These are phyloP conservation scores for Oceanites oceanicus DNA, from an alignment of 2,113 vertebrate species.

Conservation along the genomic window DNA sequence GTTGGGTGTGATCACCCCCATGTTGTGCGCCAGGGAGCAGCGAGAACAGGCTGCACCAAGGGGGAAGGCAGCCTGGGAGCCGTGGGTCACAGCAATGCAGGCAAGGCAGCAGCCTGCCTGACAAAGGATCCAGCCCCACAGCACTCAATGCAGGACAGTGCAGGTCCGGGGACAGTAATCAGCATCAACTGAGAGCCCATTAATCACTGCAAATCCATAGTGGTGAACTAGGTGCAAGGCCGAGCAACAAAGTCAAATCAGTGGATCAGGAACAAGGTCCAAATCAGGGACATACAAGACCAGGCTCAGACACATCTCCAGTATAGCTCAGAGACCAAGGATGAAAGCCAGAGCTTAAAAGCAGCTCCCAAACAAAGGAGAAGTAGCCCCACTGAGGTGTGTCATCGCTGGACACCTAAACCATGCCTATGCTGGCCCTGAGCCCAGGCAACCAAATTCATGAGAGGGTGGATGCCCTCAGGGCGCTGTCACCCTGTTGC, in stretches of 20 bases:
- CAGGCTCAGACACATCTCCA: not conserved
- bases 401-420: not conserved
- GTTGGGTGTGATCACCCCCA: not conserved
- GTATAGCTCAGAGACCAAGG: not conserved
- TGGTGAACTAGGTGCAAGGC: not conserved
- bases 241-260: not conserved
- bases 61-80: not conserved
- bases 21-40: not conserved
- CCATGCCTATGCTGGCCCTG: not conserved
- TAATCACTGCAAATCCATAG: not conserved
- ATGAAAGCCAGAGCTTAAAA: not conserved
- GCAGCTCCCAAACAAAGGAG: not conserved
- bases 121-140: not conserved
- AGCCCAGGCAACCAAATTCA: not conserved
- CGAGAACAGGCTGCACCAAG: not conserved
- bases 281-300: not conserved
- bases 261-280: not conserved
- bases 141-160: not conserved
- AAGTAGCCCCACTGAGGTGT: not conserved
- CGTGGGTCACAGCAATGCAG: rapidly evolving
- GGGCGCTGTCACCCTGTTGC: not conserved
- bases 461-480: not conserved
- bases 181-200: not conserved
- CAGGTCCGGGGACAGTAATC: rapidly evolving
- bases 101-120: not conserved